Evolutionary conservation across 2,888 invertebrate genomes (phyloP).

Genomic region (Cryptus viduatorius): DNA sequence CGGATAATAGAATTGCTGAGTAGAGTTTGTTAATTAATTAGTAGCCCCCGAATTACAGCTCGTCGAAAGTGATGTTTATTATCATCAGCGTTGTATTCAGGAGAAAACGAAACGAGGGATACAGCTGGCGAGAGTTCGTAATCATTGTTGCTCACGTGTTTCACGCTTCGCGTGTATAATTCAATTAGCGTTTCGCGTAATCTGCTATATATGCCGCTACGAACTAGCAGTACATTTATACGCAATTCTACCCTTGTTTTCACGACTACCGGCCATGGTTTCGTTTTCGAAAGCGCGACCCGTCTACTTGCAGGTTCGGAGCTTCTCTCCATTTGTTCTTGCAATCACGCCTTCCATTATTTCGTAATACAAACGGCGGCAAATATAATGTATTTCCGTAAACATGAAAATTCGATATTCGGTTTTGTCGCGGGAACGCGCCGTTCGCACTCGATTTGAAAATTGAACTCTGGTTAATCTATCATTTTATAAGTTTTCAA

Average conservation of each 20-base stretch:
- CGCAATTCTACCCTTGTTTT: constrained; percentile 55
- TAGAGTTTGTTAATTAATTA: constrained; percentile 20
- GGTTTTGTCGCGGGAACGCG: not conserved
- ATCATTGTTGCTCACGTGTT: constrained; percentile 56
- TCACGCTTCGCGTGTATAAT: constrained; percentile 51
- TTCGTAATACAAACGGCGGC: constrained; percentile 48
- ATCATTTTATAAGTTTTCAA: too few relatives aligned
- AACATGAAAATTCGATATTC: constrained; percentile 54
- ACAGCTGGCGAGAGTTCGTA: constrained; percentile 22
- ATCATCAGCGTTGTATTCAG: constrained; percentile 61
- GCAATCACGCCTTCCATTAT: constrained; percentile 62
- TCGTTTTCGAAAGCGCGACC: constrained; percentile 19
- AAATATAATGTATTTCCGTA: constrained; percentile 25
- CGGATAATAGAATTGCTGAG: not conserved
- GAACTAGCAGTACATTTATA: constrained; percentile 26
- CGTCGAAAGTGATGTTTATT: constrained; percentile 50
- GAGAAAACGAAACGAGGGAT: constrained; percentile 47
- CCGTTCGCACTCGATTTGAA: not conserved
- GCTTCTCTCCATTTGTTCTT: constrained; percentile 45
- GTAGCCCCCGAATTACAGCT: constrained; percentile 23
- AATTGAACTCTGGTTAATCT: not conserved
- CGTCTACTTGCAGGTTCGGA: not conserved
- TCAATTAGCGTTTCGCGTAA: constrained; percentile 64
- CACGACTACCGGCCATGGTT: not conserved
- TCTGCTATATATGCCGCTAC: constrained; percentile 31